phyloP scores from a whole-genome alignment of 2,113 vertebrate species.

The Notarius quadriscutis region DNA sequence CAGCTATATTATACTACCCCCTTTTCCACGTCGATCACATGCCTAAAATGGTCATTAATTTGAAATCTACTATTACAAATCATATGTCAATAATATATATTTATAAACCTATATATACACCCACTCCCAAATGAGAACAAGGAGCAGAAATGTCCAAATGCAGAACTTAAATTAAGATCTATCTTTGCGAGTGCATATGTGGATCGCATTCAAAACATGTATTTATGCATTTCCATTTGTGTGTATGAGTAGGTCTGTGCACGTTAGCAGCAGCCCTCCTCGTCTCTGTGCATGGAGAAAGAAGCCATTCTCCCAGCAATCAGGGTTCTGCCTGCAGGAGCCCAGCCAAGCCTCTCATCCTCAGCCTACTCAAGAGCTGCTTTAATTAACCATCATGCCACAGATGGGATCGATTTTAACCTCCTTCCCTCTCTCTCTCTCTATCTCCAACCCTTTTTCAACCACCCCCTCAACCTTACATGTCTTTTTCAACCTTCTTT shows the following conservation, averaged over 20 bases:
- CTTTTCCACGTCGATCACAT: background rate
- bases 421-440: slow-evolving; percentile 42
- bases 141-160: background rate
- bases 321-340: slow-evolving; percentile 93
- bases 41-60: background rate
- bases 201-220: slow-evolving; percentile 49
- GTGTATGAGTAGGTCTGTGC: slow-evolving; percentile 62
- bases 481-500: slow-evolving; percentile 66
- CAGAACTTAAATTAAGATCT: slow-evolving; percentile 35
- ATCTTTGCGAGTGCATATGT: slow-evolving; percentile 28
- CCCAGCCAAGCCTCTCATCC: slow-evolving; percentile 97
- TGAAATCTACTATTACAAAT: slow-evolving; percentile 12
- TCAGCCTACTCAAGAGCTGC: slow-evolving; percentile 96
- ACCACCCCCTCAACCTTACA: slow-evolving; percentile 59
- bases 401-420: slow-evolving; percentile 99
- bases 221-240: slow-evolving; percentile 51
- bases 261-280: slow-evolving; percentile 88
- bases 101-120: background rate
- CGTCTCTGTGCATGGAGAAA: slow-evolving; percentile 93
- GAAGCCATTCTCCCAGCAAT: slow-evolving; percentile 99
- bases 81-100: background rate
- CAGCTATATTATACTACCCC: background rate
- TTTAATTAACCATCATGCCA: slow-evolving; percentile 99
- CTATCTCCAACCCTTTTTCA: slow-evolving; percentile 69
- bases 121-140: background rate